Percentiles rank a stretch among this genome's conserved stretches.
These are phyloP conservation scores for Psittacula derbiana DNA, from an alignment of 2,797 vertebrate genomes.

Conservation along the genomic window DNA sequence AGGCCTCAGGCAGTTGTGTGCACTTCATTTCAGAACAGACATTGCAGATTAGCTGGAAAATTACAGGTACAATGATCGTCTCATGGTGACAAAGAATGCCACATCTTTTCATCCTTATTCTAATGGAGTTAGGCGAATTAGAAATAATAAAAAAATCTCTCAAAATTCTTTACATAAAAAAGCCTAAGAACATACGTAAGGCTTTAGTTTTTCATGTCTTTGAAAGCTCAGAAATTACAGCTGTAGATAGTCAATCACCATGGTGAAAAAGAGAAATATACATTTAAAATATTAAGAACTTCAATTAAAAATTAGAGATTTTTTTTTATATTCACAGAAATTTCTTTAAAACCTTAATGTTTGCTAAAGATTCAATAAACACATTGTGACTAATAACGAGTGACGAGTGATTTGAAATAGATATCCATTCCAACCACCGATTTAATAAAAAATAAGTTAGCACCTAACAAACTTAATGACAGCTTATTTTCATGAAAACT, in stretches of 20 bases:
- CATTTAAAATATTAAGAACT: background rate
- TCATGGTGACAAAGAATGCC: background rate
- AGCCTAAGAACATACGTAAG: background rate
- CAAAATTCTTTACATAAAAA: background rate
- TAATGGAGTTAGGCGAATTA: background rate
- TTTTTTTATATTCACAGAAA: background rate
- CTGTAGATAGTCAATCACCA: background rate
- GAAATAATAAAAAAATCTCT: background rate
- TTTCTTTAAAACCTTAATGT: background rate
- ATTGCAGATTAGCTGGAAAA: background rate
- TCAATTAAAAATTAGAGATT: background rate
- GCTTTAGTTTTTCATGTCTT: background rate
- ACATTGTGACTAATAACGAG: background rate
- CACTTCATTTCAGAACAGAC: background rate
- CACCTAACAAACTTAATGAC: background rate
- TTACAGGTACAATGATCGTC: background rate
- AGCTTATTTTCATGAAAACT: background rate
- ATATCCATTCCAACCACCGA: background rate
- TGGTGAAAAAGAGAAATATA: background rate
- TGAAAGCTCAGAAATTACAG: background rate
- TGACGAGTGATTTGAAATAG: background rate
- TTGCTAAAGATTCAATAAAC: background rate
- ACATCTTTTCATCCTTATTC: background rate
- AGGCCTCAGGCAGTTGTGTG: background rate
- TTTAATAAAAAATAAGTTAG: background rate